phyloP scores from a whole-genome alignment of 2,888 invertebrate genomes.

The Drosophila mimetica region DNA sequence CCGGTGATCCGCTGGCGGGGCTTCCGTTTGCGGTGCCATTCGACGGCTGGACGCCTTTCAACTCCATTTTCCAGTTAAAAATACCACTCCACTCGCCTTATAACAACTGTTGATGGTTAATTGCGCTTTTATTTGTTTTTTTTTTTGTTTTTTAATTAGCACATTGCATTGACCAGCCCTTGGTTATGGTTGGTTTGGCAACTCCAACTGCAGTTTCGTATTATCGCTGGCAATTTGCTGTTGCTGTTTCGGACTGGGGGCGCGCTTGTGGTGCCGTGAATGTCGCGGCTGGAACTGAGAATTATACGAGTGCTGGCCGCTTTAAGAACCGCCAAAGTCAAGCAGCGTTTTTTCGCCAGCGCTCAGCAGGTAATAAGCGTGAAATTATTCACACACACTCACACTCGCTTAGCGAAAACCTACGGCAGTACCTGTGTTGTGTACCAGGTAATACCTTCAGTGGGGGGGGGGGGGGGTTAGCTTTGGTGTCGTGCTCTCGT shows the following conservation, averaged over 20 bases:
- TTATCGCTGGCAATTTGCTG: no score
- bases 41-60: slow-evolving; percentile 5
- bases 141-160: slow-evolving; percentile 31
- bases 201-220: slow-evolving; percentile 2
- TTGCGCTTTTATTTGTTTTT: slow-evolving; percentile 8
- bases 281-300: slow-evolving; percentile 74
- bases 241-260: slow-evolving; percentile 20
- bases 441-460: slow-evolving; percentile 15
- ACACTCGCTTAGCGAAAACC: slow-evolving; percentile 2
- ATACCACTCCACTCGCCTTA: no score
- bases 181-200: slow-evolving; percentile 26
- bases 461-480: background rate
- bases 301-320: slow-evolving; percentile 52
- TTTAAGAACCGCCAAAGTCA: slow-evolving; percentile 69
- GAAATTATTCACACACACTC: slow-evolving; percentile 44
- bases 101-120: background rate
- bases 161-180: slow-evolving; percentile 38
- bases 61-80: slow-evolving; percentile 4
- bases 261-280: slow-evolving; percentile 67
- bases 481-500: slow-evolving; percentile 21
- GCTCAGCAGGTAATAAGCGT: slow-evolving; percentile 51
- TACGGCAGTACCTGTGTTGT: background rate
- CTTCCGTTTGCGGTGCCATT: background rate
- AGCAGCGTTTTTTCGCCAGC: slow-evolving; percentile 17
- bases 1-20: slow-evolving; percentile 1